These are phyloP conservation scores for Eudemis profundana DNA, from an alignment of 2,888 invertebrate genomes.

Conservation along the genomic window DNA sequence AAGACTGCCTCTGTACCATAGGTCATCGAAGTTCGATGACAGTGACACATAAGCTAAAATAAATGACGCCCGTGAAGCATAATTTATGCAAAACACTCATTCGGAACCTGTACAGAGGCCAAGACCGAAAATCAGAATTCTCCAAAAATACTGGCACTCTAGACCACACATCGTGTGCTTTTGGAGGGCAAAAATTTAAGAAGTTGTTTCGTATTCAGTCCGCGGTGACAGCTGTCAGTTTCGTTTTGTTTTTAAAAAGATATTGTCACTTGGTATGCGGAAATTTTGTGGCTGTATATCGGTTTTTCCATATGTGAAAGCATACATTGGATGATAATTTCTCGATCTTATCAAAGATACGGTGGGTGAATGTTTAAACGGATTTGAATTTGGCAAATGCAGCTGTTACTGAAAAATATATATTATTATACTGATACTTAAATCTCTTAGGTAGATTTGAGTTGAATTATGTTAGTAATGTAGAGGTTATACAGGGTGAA, in stretches of 20 bases:
- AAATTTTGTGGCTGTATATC: slow-evolving; percentile 45
- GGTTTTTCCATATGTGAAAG: slow-evolving; percentile 37
- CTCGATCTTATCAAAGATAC: slow-evolving; percentile 40
- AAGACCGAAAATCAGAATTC: slow-evolving; percentile 34
- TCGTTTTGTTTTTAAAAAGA: slow-evolving; percentile 47
- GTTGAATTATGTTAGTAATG: no score
- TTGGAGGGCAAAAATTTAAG: slow-evolving; percentile 47
- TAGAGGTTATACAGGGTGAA: no score
- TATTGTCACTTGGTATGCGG: slow-evolving; percentile 50
- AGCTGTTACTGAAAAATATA: not conserved
- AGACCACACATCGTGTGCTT: slow-evolving; percentile 53
- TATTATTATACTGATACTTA: no score
- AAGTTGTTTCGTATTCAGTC: slow-evolving; percentile 52
- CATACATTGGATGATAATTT: slow-evolving; percentile 37
- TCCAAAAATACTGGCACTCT: slow-evolving; percentile 41
- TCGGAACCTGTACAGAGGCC: slow-evolving; percentile 33
- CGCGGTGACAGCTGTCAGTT: slow-evolving; percentile 58
- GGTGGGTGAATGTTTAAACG: slow-evolving; percentile 31
- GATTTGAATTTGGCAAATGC: slow-evolving; percentile 2
- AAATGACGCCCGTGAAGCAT: slow-evolving; percentile 17
- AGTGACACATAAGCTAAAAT: slow-evolving; percentile 24
- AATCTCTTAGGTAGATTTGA: no score
- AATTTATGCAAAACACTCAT: slow-evolving; percentile 37
- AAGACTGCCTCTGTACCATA: not conserved
- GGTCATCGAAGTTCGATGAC: slow-evolving; percentile 20